phyloP scores from a whole-genome alignment of 1,140 invertebrate genomes.

The Drosophila equinoxialis region DNA sequence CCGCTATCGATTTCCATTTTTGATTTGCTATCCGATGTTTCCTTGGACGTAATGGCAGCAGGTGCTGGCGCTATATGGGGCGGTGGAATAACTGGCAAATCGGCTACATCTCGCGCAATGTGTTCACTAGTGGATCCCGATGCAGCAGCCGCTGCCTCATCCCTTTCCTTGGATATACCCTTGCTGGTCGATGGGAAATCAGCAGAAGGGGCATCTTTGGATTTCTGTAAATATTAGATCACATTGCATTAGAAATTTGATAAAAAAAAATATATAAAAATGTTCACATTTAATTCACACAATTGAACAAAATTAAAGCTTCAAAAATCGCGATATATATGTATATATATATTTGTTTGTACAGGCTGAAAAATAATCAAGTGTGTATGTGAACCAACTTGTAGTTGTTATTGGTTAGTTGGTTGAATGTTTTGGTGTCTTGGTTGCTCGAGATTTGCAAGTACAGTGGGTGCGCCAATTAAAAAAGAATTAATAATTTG shows the following conservation, averaged over 20 bases:
- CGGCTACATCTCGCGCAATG: conserved; percentile 44
- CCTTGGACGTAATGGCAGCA: conserved; percentile 57
- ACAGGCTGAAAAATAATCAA: conserved; percentile 31
- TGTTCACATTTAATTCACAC: conserved; percentile 57
- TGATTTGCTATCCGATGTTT: conserved; percentile 71
- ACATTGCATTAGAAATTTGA: not conserved
- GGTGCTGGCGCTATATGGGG: conserved; percentile 25
- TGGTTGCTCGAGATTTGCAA: conserved; percentile 48
- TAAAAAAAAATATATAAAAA: not conserved
- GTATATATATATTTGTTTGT: conserved; percentile 17
- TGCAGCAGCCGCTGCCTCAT: conserved; percentile 39
- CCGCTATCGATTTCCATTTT: conserved; percentile 74
- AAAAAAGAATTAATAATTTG: conserved; percentile 45
- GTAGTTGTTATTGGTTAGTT: conserved; percentile 58
- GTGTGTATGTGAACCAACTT: conserved; percentile 54
- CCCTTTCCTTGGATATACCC: conserved; percentile 66
- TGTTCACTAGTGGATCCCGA: conserved; percentile 23
- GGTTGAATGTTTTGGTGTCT: conserved; percentile 25
- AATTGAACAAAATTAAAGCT: conserved; percentile 56
- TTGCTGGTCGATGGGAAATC: conserved; percentile 76
- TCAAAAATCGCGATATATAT: conserved; percentile 41
- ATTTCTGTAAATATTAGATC: conserved; percentile 49
- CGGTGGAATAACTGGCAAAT: conserved; percentile 58
- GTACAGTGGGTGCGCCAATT: conserved; percentile 68
- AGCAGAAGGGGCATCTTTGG: conserved; percentile 60